Evolutionary conservation across 2,888 invertebrate species (phyloP), one percentile per base, ranked within the genome.

Genomic region (Drosophila robusta): DNA sequence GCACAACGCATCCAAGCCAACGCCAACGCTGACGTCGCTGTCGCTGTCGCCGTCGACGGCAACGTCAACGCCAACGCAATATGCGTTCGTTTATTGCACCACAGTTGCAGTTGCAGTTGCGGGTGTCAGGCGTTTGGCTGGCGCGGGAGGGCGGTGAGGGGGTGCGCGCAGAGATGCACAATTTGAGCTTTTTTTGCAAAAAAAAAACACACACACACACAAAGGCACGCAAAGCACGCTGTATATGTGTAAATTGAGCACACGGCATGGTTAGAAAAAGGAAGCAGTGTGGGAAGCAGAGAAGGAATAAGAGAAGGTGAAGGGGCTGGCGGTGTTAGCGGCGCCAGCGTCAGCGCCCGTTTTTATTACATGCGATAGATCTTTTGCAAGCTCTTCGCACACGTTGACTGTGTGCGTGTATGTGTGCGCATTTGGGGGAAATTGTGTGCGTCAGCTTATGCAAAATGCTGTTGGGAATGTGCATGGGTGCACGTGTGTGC

Each of bases 61-160:
- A 14, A 75, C 57, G 76, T 34, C 42, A 54, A 78, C 84, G 79
- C 83, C 82, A 77, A 83, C 87, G 87, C 84, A 85, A 80, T 86
- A 83, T 85, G 84, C 87, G 84, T 83, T 81, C 81, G 75, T 75
- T 87, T 84, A 86, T 84, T 88, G 86, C 84, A 88, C 86, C 85
- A 88, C 80, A 86, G 78, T 71, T 75, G 78, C 73, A 70, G 62
- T 75, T 71, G 79, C 79, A 78, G 76, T 79, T 75, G 76, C 76
- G 66, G 69, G 66, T 73, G 87, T 32, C 61, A 79, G 77, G 75
- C 52, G 52, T 65, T 47, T 39, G 11, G 32, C 4, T 11, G 4
- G 32, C 32, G 11, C 32, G 32, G 11, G 11, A 0, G 9, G 32
- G 1, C 8, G 32, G 32, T 0, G 32, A 32, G 32, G 32, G 32